Base-by-base conservation (phyloP, 1,140 invertebrate species). In the Aphidius ervi region DNA sequence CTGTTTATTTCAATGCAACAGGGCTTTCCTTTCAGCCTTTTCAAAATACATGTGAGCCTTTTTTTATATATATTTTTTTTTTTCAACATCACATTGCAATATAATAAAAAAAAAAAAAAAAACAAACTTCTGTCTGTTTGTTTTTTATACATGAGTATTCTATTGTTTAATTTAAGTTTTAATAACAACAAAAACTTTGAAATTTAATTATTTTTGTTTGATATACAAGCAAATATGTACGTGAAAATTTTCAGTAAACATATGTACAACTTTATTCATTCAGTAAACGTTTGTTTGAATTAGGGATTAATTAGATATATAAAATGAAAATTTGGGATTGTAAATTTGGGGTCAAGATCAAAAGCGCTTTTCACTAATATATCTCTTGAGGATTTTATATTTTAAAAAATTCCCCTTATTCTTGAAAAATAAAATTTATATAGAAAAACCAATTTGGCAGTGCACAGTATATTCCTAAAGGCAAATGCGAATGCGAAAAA, bases 1-100 rank as follows among this genome's bases (percentile, higher is more conserved):
- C 41, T n/a, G 42, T 56, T 45, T 31, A 43, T 59, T 59, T 59
- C 49, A 59, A 50, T 59, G 56, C 48, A 46, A 31, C 48, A 52
- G 58, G 42, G 40, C 52, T 59, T 59, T 59, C 58, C 58, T 59
- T 59, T 59, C 43, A 59, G 31, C 46, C 52, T 40, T 31, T 31
- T 31, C 23, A 31, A 31, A 31, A 31, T 4, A 31, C 23, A 31
- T 31, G 16, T 16, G 23, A 31, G 23, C 23, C 4, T 31, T 31
- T 31, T 31, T 3, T 16, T 16, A 0, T 16, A 0, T 16, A n/a
- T 16, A 16, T 16, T 0, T 16, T 16, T 31, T 31, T 31, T 31
- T 31, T 31, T 31, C 23, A 41, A 39, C 40, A 42, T 43, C 57
- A 39, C 57, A 31, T 31, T 31, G 23, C 4, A 31, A 31, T 4